phyloP scores from a whole-genome alignment of 2,888 invertebrate genomes.

The Caenorhabditis afra region DNA sequence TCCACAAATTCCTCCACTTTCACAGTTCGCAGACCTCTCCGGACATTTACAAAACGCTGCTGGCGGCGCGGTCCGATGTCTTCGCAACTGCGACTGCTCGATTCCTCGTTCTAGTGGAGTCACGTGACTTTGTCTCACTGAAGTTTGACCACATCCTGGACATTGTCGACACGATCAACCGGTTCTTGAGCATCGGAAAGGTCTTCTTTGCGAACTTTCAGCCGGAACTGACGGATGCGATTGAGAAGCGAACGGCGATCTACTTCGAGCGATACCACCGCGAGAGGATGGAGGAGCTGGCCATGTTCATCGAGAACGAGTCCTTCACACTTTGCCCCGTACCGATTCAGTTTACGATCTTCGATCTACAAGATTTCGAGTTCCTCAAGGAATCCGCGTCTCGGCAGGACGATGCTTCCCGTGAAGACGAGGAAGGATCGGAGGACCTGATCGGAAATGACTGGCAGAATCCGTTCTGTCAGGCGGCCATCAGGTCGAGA shows the following conservation, averaged over 20 bases:
- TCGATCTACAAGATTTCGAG: slow-evolving; percentile 74
- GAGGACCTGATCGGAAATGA: slow-evolving; percentile 26
- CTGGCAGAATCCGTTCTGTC: slow-evolving; percentile 57
- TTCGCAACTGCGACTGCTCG: slow-evolving; percentile 43
- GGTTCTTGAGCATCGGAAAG: slow-evolving; percentile 74
- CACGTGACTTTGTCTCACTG: slow-evolving; percentile 69
- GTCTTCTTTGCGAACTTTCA: slow-evolving; percentile 67
- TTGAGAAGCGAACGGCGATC: slow-evolving; percentile 68
- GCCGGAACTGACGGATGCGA: slow-evolving; percentile 60
- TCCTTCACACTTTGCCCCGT: slow-evolving; percentile 78
- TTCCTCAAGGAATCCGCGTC: slow-evolving; percentile 49
- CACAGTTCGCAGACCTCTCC: slow-evolving; percentile 69
- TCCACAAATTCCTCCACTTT: slow-evolving; percentile 70
- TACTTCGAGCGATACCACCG: slow-evolving; percentile 60
- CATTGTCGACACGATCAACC: slow-evolving; percentile 75
- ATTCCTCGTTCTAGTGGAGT: slow-evolving; percentile 64
- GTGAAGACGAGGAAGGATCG: background rate
- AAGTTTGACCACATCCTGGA: slow-evolving; percentile 77
- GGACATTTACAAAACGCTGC: slow-evolving; percentile 30
- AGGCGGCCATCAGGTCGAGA: slow-evolving; percentile 38
- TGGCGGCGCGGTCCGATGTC: slow-evolving; percentile 28
- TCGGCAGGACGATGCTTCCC: background rate
- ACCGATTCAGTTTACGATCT: slow-evolving; percentile 75
- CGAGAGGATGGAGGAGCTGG: slow-evolving; percentile 77
- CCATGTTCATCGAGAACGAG: slow-evolving; percentile 79